phyloP scores from a whole-genome alignment of 2,113 vertebrate species.

The Cottus gobio region DNA sequence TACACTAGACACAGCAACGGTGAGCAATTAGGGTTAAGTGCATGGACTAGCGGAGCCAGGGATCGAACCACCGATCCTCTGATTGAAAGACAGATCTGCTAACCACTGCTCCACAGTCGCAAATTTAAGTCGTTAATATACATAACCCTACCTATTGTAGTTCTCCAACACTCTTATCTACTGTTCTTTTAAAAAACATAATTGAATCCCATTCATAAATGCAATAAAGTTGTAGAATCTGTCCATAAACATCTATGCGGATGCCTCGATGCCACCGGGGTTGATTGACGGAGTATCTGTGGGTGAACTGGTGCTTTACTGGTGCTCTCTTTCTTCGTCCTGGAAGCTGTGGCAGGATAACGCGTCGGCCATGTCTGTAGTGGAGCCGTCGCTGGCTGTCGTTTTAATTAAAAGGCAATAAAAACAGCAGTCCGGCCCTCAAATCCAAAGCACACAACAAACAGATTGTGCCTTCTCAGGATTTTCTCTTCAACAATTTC shows the following conservation, averaged over 20 bases:
- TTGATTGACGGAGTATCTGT: neutral
- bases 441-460: constrained; percentile 22
- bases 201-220: neutral
- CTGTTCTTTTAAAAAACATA: too few relatives aligned
- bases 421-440: constrained; percentile 31
- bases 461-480: constrained; percentile 23
- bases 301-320: neutral
- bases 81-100: too few relatives aligned
- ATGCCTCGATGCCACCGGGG: neutral
- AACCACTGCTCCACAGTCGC: too few relatives aligned
- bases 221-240: neutral
- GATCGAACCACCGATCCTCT: too few relatives aligned
- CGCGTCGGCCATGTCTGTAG: neutral
- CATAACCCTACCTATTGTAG: too few relatives aligned
- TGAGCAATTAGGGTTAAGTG: too few relatives aligned
- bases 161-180: too few relatives aligned
- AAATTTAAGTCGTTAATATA: too few relatives aligned
- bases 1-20: too few relatives aligned
- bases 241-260: neutral
- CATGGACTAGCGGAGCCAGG: too few relatives aligned
- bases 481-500: constrained; percentile 21
- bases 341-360: neutral
- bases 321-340: neutral
- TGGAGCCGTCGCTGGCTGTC: neutral
- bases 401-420: constrained; percentile 48